These are phyloP conservation scores for Ceyx melanurus DNA, from an alignment of 2,113 vertebrate genomes.

Conservation along the genomic window DNA sequence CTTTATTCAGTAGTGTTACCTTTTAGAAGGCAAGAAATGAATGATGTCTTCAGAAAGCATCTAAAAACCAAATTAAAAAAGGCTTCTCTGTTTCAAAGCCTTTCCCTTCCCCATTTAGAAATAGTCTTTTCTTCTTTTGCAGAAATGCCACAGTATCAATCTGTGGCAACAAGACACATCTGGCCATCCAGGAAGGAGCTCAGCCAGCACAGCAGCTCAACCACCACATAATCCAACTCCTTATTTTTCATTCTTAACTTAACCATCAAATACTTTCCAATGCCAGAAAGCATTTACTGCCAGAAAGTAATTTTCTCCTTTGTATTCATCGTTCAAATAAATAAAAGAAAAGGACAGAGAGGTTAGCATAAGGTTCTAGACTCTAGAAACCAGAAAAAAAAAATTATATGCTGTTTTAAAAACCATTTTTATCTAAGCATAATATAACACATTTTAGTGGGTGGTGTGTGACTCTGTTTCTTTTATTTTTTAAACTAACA, in stretches of 20 bases:
- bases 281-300: not conserved
- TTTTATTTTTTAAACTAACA: not conserved
- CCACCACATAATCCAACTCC: not conserved
- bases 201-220: slow-evolving; percentile 20
- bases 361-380: not conserved
- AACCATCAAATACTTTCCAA: slow-evolving; percentile 39
- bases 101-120: not conserved
- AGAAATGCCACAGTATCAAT: not conserved
- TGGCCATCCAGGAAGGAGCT: not conserved
- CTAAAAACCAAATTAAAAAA: not conserved
- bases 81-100: not conserved
- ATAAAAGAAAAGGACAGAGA: not conserved
- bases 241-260: slow-evolving; percentile 47
- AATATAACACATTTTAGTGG: not conserved
- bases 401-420: not conserved
- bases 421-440: not conserved
- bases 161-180: not conserved
- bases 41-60: not conserved
- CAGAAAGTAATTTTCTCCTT: slow-evolving; percentile 33
- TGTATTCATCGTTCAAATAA: not conserved
- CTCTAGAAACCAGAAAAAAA: not conserved
- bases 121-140: not conserved
- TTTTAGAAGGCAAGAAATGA: not conserved
- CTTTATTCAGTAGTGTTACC: not conserved
- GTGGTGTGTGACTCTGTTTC: not conserved